Evolutionary conservation across 1,140 invertebrate species (phyloP).

Genomic region (Parasteatoda tepidariorum): DNA sequence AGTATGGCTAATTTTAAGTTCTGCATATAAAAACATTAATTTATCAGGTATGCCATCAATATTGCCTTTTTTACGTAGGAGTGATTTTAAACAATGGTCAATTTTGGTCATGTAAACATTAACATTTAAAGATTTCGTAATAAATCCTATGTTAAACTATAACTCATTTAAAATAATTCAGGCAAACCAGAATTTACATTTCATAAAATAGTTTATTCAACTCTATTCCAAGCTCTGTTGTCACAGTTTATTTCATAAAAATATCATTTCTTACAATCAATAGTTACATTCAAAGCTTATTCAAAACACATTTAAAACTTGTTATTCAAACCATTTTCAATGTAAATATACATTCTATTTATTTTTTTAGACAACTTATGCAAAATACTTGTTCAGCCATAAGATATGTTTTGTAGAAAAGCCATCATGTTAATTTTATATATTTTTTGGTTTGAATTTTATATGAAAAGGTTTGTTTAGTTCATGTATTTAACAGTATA

Average conservation of each 20-base stretch:
- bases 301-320: slow-evolving; percentile 1
- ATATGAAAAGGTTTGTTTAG: not conserved
- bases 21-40: no score
- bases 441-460: not conserved
- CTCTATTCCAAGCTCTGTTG: slow-evolving; percentile 56
- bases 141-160: no score
- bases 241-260: slow-evolving; percentile 41
- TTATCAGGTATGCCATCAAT: no score
- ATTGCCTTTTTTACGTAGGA: no score
- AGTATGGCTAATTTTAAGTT: no score
- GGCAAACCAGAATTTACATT: no score
- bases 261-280: slow-evolving; percentile 18
- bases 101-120: no score
- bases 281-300: not conserved
- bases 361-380: not conserved
- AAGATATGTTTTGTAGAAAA: not conserved
- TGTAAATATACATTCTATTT: no score
- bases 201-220: slow-evolving; percentile 56
- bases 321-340: not conserved
- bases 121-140: no score
- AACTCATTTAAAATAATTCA: no score
- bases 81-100: no score
- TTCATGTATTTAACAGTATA: not conserved
- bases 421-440: not conserved
- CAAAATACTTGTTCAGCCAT: not conserved